Base-by-base conservation (phyloP, 2,113 vertebrate species). In the Indicator maculatus region DNA sequence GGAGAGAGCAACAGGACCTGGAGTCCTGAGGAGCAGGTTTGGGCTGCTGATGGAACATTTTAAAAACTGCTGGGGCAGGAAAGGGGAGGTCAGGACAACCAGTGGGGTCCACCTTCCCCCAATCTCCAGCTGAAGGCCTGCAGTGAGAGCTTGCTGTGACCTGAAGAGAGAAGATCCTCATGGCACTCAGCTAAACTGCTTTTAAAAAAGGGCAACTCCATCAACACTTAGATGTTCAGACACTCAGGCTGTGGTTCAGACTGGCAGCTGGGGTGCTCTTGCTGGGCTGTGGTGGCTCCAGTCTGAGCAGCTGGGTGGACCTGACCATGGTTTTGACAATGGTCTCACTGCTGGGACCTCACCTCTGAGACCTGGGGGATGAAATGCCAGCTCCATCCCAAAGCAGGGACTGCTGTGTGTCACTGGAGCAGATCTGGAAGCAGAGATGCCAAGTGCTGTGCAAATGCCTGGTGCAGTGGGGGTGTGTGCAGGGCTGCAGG, bases 181-280 rank as follows among this genome's bases (percentile, higher is more conserved):
- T 90, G 89, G 56, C 5, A 16, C 13, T 52, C 13, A 3, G 15
- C 50, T 60, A 74, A 84, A 93, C 69, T 87, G 82, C 60, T 74
- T 80, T 50, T 4, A 36, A 60, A 83, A 78, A 80, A 52, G 41
- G 47, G 64, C n/a, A 41, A 41, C 20, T 63, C 66, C 50, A 30
- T 47, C 58, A 21, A 3, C 2, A 1, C 6, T 5, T 3, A 0
- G 8, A 59, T 0, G 12, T 47, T 47, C 38, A 12, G 31, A 3
- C 36, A 0, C 72, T 65, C 59, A 9, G 58, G 4, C 3, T 19
- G 2, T 0, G 3, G 61, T 60, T 60, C 70, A 4, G 17, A 1
- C 52, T 11, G 8, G 0, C 55, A 59, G 33, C 81, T 52, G 79
- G 19, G 8, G 3, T 13, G 70, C 2, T 17, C 82, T 61, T 41